These are phyloP conservation scores for Drosophila eugracilis DNA, from an alignment of 1,140 invertebrate species.

Conservation along the genomic window DNA sequence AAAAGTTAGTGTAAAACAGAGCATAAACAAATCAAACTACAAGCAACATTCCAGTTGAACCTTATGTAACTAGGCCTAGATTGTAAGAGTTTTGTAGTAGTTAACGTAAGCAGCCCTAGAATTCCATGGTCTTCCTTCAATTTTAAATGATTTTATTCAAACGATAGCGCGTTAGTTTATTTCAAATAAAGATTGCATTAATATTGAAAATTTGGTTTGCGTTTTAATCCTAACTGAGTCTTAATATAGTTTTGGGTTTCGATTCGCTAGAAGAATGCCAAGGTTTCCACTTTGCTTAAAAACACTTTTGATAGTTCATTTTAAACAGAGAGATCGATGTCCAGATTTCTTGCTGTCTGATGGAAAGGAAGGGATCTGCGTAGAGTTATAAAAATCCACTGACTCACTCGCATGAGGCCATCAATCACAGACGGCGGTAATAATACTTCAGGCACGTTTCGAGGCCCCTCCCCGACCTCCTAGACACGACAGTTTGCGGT, in stretches of 20 bases:
- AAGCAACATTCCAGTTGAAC: slow-evolving; percentile 67
- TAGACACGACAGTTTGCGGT: slow-evolving; percentile 54
- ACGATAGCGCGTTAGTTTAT: slow-evolving; percentile 47
- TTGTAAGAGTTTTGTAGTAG: slow-evolving; percentile 44
- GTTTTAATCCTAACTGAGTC: neutral
- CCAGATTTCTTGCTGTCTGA: slow-evolving; percentile 13
- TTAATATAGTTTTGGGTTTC: neutral
- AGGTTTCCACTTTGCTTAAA: slow-evolving; percentile 2
- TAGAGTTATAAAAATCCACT: slow-evolving; percentile 40
- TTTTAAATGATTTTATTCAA: slow-evolving; percentile 71
- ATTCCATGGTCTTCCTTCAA: slow-evolving; percentile 81
- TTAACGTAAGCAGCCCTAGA: slow-evolving; percentile 39
- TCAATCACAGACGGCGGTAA: slow-evolving; percentile 62
- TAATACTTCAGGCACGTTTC: slow-evolving; percentile 74
- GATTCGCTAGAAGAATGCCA: neutral
- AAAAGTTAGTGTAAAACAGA: slow-evolving; percentile 56
- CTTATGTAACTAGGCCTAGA: slow-evolving; percentile 49
- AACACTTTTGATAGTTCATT: neutral
- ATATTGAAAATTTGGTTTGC: slow-evolving; percentile 25
- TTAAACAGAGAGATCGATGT: slow-evolving; percentile 16
- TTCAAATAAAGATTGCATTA: slow-evolving; percentile 75
- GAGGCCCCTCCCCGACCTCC: slow-evolving; percentile 35
- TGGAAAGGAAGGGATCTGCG: slow-evolving; percentile 24
- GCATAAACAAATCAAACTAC: slow-evolving; percentile 9
- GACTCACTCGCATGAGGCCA: slow-evolving; percentile 58